Percentiles rank a stretch among this genome's conserved stretches.
These are phyloP conservation scores for Drosophila bifasciata DNA, from an alignment of 1,140 invertebrate species.

Conservation along the genomic window DNA sequence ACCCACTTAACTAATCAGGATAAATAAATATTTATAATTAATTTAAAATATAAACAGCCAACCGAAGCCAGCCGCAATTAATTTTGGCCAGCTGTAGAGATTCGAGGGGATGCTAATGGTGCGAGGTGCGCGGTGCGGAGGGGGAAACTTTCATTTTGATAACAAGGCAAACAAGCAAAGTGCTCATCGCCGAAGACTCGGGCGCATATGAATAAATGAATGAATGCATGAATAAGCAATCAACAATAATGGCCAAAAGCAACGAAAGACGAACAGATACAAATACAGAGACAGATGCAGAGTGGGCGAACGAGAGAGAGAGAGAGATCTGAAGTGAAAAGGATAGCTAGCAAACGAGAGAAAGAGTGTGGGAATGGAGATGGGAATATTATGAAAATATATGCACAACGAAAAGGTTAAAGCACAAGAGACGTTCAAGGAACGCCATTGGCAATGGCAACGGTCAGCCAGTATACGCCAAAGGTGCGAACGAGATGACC, in stretches of 20 bases:
- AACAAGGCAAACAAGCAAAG: constrained; percentile 53
- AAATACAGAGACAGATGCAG: constrained; percentile 1
- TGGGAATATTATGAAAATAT: constrained; percentile 67
- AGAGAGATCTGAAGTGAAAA: neutral
- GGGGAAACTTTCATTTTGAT: constrained; percentile 56
- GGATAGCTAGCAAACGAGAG: neutral
- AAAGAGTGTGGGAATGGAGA: constrained; percentile 16
- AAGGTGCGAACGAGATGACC: constrained; percentile 41
- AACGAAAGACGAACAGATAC: neutral
- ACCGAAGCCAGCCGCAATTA: constrained; percentile 64
- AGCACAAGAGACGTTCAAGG: constrained; percentile 26
- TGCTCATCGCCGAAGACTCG: constrained; percentile 43
- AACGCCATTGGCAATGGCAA: constrained; percentile 23
- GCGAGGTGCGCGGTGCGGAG: neutral
- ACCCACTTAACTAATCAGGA: constrained; percentile 70
- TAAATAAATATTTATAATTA: constrained; percentile 83
- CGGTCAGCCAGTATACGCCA: constrained; percentile 8
- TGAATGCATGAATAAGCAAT: constrained; percentile 80
- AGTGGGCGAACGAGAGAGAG: neutral
- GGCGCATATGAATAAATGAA: constrained; percentile 77
- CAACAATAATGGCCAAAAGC: constrained; percentile 69
- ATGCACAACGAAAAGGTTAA: constrained; percentile 51
- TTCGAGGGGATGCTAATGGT: neutral
- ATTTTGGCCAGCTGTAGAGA: constrained; percentile 51
- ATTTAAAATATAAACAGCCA: constrained; percentile 80